Base-by-base conservation (phyloP, 2,113 vertebrate genomes). In the Dasyornis broadbenti region DNA sequence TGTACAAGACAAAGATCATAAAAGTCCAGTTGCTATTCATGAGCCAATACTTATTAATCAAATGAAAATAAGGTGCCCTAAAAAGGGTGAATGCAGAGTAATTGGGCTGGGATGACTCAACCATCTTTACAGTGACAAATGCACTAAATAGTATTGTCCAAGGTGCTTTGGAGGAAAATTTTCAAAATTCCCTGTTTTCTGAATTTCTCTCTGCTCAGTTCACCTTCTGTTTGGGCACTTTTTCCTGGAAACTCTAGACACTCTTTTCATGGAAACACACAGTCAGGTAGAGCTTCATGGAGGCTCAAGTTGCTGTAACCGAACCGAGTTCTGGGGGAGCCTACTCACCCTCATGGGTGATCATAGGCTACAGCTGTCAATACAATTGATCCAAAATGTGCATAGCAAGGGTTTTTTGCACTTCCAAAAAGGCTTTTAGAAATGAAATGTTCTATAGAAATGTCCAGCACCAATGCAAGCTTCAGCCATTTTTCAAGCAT, bases 251-350 rank as follows among this genome's bases (percentile, higher is more conserved):
- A 16, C 49, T 78, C 33, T 61, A 39, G 54, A 11, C 5, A 4
- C 33, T n/a, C 9, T 69, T 69, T 53, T 53, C 33, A 26, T 78
- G 52, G 73, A 87, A 82, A 16, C 30, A 28, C 31, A 17, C 7
- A 50, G 52, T 15, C 8, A 10, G 0, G 0, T 5, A 21, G 35
- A 68, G 21, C 76, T 86, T 82, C 52, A 7, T 0, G 0, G 60
- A 63, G 10, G 27, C 30, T 78, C 5, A 3, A 0, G 0, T 13
- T 8, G 1, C 57, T 70, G 72, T 53, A 63, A 39, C 26, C 1
- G 2, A 78, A 28, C 14, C 0, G 2, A n/a, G 45, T 53, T 77
- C 57, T 72, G 27, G 24, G 37, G 59, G 31, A 85, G 17, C 35
- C 35, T 64, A 0, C 57, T 85, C 26, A 13, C 37, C n/a, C 1